phyloP scores from a whole-genome alignment of 2,797 vertebrate species.

The Cossypha dichroa region DNA sequence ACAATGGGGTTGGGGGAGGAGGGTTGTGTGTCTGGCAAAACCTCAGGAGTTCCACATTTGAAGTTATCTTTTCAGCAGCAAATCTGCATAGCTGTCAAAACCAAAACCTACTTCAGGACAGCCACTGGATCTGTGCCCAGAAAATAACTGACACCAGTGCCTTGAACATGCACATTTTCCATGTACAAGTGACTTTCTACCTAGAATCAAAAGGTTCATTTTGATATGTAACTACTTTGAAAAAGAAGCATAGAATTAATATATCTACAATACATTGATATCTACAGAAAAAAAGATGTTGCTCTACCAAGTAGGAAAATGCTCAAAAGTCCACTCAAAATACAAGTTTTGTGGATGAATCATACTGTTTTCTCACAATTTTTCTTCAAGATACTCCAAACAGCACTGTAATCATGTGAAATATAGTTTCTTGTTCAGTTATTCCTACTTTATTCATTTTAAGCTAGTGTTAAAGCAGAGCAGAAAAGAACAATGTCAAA shows the following conservation, averaged over 20 bases:
- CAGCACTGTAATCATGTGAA: neutral
- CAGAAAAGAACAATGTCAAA: neutral
- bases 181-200: neutral
- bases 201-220: neutral
- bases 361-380: neutral
- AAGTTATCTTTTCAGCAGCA: constrained; percentile 1
- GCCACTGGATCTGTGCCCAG: neutral
- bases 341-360: neutral
- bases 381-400: neutral
- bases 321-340: neutral
- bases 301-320: neutral
- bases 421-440: neutral
- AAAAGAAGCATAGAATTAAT: neutral
- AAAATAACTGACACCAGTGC: neutral
- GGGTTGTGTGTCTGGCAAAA: neutral
- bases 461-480: neutral
- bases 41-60: neutral
- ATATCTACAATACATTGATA: too few relatives aligned
- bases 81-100: constrained; percentile 33
- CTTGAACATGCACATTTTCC: neutral
- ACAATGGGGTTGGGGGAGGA: neutral
- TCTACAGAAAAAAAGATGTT: neutral
- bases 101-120: neutral
- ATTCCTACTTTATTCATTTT: neutral
- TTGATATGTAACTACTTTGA: neutral